phyloP scores from a whole-genome alignment of 2,113 vertebrate species.

The Probosciger aterrimus region DNA sequence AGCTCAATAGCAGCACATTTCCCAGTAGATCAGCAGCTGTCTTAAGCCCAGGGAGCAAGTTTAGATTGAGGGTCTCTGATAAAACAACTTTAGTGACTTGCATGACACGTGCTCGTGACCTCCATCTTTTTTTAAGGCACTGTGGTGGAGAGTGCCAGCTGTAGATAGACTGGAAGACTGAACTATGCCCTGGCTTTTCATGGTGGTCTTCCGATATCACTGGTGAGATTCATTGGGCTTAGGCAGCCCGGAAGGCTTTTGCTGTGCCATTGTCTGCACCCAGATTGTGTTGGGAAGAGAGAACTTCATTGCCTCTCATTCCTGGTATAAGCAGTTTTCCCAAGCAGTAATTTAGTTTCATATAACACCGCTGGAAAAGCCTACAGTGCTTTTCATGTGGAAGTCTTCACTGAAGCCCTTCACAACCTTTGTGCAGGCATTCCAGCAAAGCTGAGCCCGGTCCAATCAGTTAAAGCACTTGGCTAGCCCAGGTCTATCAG shows the following conservation, averaged over 20 bases:
- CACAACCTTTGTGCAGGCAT: neutral
- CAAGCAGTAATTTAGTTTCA: neutral
- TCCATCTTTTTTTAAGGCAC: neutral
- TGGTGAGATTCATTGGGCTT: neutral
- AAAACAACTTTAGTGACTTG: neutral
- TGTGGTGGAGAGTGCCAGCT: neutral
- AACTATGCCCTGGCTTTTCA: neutral
- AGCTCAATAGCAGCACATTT: neutral
- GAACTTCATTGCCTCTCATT: neutral
- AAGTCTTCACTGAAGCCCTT: neutral
- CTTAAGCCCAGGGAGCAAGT: neutral
- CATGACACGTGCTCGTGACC: rapidly evolving
- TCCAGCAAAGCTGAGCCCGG: neutral
- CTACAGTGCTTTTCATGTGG: neutral
- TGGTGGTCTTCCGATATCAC: neutral
- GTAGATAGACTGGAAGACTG: neutral
- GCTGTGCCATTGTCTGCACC: neutral
- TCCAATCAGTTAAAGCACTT: slow-evolving; percentile 37
- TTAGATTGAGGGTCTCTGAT: neutral
- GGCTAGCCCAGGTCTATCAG: neutral
- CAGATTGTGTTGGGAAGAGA: neutral
- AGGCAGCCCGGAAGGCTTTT: neutral
- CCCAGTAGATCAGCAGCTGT: neutral
- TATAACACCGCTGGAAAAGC: neutral
- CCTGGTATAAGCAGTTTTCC: neutral